These are phyloP conservation scores for Melanostoma scalare DNA, from an alignment of 2,888 invertebrate genomes.

Conservation along the genomic window DNA sequence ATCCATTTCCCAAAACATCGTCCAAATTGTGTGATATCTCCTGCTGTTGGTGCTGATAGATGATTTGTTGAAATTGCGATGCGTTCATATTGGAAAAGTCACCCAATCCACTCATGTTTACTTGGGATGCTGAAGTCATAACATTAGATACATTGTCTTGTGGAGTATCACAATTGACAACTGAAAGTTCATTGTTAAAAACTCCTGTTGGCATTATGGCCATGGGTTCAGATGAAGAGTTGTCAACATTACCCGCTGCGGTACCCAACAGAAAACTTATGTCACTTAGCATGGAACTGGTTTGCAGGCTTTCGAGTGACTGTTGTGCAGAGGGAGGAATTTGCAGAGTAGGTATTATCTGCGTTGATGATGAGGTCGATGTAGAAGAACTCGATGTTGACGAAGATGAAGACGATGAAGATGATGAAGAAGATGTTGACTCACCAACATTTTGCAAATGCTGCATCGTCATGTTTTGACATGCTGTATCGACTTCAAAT, in stretches of 20 bases:
- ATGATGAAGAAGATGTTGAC: slow-evolving; percentile 56
- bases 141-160: slow-evolving; percentile 22
- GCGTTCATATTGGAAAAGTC: slow-evolving; percentile 58
- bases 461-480: slow-evolving; percentile 44
- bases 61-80: slow-evolving; percentile 57
- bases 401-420: slow-evolving; percentile 40
- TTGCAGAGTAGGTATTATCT: slow-evolving; percentile 63
- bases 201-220: slow-evolving; percentile 38
- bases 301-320: slow-evolving; percentile 48
- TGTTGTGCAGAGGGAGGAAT: slow-evolving; percentile 63
- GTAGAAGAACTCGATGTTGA: slow-evolving; percentile 48
- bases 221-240: slow-evolving; percentile 27
- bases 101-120: slow-evolving; percentile 12
- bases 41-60: slow-evolving; percentile 61
- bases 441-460: slow-evolving; percentile 46
- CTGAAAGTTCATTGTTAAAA: slow-evolving; percentile 36
- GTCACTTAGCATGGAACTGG: slow-evolving; percentile 56
- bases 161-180: slow-evolving; percentile 35
- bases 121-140: slow-evolving; percentile 39
- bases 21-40: slow-evolving; percentile 37
- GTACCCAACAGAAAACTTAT: slow-evolving; percentile 56
- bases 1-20: slow-evolving; percentile 56
- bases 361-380: slow-evolving; percentile 45
- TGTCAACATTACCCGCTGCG: slow-evolving; percentile 38
- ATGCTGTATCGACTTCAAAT: slow-evolving; percentile 44